These are phyloP conservation scores for Gorsachius magnificus DNA, from an alignment of 2,797 vertebrate species.

Conservation along the genomic window DNA sequence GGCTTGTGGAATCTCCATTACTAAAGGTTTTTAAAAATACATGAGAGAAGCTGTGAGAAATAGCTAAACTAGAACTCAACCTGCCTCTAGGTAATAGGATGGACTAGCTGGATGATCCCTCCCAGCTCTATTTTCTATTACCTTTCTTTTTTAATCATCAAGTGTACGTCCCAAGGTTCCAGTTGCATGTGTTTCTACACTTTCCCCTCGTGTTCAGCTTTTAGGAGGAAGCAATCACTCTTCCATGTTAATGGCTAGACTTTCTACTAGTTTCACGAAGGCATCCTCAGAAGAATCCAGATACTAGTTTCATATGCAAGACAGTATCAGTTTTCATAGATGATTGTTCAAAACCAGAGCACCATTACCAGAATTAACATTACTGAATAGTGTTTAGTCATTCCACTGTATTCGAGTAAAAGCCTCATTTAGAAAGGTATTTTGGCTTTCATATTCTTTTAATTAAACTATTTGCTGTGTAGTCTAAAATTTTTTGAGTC, in stretches of 20 bases:
- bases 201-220: neutral
- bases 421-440: neutral
- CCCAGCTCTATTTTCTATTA: neutral
- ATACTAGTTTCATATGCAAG: neutral
- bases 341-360: neutral
- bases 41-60: neutral
- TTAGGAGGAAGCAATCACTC: neutral
- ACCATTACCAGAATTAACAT: neutral
- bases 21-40: slow-evolving; percentile 28
- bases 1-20: neutral
- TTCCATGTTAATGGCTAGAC: neutral
- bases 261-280: neutral
- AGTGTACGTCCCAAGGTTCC: neutral
- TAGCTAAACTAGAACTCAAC: neutral
- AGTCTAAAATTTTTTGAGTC: neutral
- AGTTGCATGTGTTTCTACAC: neutral
- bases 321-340: neutral
- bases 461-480: neutral
- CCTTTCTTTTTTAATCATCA: neutral
- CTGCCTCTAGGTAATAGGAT: neutral
- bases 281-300: neutral
- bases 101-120: neutral
- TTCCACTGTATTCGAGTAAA: neutral
- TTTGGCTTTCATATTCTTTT: neutral
- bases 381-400: neutral